Conservation (phyloP, 2,797 vertebrate species). For the Todus mexicanus region DNA sequence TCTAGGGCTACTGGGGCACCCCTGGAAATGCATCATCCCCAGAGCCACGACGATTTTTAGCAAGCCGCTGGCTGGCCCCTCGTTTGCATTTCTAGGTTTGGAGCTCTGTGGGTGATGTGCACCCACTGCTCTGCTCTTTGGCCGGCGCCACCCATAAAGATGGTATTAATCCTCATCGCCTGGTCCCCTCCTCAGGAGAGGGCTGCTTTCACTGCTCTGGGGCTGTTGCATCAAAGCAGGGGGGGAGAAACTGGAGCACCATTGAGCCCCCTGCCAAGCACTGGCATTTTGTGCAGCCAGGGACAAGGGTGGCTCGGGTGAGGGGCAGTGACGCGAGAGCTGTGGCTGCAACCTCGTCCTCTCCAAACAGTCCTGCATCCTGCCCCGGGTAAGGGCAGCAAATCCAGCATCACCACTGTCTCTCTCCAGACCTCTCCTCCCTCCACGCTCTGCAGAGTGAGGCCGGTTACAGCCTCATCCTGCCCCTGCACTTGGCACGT, state of each 20-base stretch:
- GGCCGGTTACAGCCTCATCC: neutral
- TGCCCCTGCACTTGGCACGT: neutral
- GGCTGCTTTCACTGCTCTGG: neutral
- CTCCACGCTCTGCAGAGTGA: neutral
- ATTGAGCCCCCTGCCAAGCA: neutral
- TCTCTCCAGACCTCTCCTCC: neutral
- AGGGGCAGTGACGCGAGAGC: neutral
- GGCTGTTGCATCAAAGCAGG: neutral
- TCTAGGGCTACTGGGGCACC: neutral
- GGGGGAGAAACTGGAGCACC: neutral
- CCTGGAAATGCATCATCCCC: neutral
- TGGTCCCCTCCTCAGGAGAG: neutral
- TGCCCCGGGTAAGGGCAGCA: neutral
- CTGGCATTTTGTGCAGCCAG: neutral
- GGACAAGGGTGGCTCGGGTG: neutral
- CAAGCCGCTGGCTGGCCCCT: neutral
- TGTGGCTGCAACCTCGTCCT: neutral
- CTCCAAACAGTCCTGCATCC: neutral
- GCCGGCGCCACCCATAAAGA: neutral
- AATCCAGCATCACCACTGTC: neutral
- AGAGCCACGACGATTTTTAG: neutral
- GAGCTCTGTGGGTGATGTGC: neutral
- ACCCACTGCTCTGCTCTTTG: neutral
- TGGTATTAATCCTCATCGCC: neutral
- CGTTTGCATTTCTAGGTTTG: neutral